Base-by-base conservation (phyloP, 2,888 invertebrate genomes). In the Diarsia mendica region DNA sequence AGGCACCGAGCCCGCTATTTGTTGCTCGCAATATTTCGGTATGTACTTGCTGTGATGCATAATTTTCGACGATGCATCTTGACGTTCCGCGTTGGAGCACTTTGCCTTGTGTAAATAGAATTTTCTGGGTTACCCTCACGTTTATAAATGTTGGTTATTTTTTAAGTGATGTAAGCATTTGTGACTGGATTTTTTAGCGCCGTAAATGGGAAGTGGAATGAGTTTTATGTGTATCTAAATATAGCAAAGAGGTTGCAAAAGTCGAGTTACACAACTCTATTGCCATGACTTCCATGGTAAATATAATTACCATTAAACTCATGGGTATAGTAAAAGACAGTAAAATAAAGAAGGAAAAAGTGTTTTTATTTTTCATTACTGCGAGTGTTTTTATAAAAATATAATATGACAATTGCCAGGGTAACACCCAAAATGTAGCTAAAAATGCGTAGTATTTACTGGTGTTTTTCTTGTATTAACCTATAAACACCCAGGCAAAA, bases 61-160 rank as follows among this genome's bases (percentile, higher is more conserved):
- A 85, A 86, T 87, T 86, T 80, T 79, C 86, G 23, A 82, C 83
- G 78, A 79, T 83, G 79, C 80, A 83, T 87, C 83, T 86, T 85
- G 80, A 80, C 73, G 82, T 75, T 67, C 67, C 85, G 75, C 84
- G 85, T 84, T 58, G 73, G 67, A 78, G 74, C 85, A 81, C 76
- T 87, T 83, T 76, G 69, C 75, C 73, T 79, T 72, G 64, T 71
- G 72, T 79, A 85, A 77, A 81, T 76, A 51, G 76, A 80, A 82
- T 83, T 80, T 81, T 80, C 81, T 73, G 46, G 74, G 78, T 85
- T 80, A 72, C 74, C 67, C 64, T 33, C 71, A 63, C 80, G 74
- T 75, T 80, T 71, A 80, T 83, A 79, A 82, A 80, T 80, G 73
- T 64, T 70, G 67, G 64, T 72, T 78, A 81, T 76, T 78, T 80